phyloP scores from a whole-genome alignment of 2,113 vertebrate species.

The Oncorhynchus nerka region DNA sequence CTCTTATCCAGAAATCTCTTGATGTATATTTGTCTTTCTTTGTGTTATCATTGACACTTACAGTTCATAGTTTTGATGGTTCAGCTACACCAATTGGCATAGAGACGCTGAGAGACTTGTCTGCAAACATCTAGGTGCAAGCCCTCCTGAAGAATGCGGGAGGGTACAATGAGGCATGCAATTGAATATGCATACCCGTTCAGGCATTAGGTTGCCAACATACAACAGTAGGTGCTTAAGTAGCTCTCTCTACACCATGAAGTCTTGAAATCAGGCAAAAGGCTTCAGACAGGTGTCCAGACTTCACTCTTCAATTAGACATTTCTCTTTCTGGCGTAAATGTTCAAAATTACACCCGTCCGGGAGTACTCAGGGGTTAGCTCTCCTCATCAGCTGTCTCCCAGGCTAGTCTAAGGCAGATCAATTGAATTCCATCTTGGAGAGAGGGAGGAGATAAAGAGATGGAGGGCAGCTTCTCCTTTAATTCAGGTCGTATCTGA shows the following conservation, averaged over 20 bases:
- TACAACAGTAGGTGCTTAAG: conserved; percentile 17
- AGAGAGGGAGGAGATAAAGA: conserved; percentile 46
- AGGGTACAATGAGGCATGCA: conserved; percentile 33
- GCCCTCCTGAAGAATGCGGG: conserved; percentile 12
- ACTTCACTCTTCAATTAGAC: conserved; percentile 19
- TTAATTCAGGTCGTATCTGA: no score
- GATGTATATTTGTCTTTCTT: background rate
- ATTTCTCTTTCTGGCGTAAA: conserved; percentile 41
- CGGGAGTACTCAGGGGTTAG: conserved; percentile 23
- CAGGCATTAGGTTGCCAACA: conserved; percentile 26
- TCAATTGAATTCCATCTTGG: background rate
- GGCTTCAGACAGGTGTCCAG: background rate
- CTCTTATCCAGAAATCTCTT: conserved; percentile 16
- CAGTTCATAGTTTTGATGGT: conserved; percentile 18
- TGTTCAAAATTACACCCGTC: conserved; percentile 27
- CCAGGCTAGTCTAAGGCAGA: background rate
- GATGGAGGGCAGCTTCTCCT: background rate
- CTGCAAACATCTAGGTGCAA: conserved; percentile 29
- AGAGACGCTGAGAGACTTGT: conserved; percentile 1
- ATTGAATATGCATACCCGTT: conserved; percentile 47
- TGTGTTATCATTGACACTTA: conserved; percentile 6
- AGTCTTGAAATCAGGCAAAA: conserved; percentile 22
- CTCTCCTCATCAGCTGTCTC: conserved; percentile 1
- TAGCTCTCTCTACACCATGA: conserved; percentile 16
- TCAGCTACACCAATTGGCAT: conserved; percentile 20